phyloP scores from a whole-genome alignment of 92 coral and sea anemone species.

The Nematostella vectensis region DNA sequence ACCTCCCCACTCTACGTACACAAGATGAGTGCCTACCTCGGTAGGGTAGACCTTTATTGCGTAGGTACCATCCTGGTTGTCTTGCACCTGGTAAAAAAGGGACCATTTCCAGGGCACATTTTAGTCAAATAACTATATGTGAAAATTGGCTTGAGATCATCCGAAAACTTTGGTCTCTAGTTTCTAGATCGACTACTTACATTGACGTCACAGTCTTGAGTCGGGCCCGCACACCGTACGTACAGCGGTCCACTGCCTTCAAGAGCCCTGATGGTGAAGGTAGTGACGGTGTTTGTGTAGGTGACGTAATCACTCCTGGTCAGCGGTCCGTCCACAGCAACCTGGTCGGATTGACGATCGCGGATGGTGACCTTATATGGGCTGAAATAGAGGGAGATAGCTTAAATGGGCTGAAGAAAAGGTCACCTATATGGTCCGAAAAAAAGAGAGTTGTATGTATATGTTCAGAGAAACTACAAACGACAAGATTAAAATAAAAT shows the following conservation, averaged over 20 bases:
- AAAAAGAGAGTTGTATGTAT: no score
- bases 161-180: no score
- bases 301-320: constrained; percentile 26
- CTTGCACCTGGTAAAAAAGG: constrained; percentile 54
- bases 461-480: no score
- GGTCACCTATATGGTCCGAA: no score
- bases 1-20: constrained; percentile 90
- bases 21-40: constrained; percentile 79
- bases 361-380: constrained; percentile 85
- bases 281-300: constrained; percentile 70
- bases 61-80: constrained; percentile 86
- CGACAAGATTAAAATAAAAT: no score
- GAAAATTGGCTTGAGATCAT: no score
- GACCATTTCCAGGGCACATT: no score
- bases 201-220: constrained; percentile 82
- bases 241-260: constrained; percentile 86
- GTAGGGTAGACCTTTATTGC: constrained; percentile 78
- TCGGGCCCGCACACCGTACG: constrained; percentile 92
- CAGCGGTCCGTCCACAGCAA: constrained; percentile 38
- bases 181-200: no score
- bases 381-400: constrained; percentile 28
- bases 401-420: no score
- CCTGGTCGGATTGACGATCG: constrained; percentile 23
- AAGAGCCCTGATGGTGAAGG: constrained; percentile 67
- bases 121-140: no score